Base-by-base conservation (phyloP, 2,113 vertebrate species). In the Numenius arquata region DNA sequence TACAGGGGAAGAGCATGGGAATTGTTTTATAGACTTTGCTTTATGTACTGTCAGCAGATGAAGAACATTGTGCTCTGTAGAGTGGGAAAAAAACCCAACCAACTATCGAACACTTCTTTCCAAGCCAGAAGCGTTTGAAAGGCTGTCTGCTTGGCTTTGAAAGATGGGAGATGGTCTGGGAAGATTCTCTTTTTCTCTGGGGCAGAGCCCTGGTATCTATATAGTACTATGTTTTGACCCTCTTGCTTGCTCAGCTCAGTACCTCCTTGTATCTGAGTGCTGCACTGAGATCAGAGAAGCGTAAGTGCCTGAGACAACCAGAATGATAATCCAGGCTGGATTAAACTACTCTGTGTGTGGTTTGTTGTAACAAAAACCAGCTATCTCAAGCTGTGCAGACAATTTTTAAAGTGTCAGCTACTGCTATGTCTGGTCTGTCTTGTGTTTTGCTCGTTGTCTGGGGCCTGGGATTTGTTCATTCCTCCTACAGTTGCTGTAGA, bases 1-100 rank as follows among this genome's bases (percentile, higher is more conserved):
- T 68, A 8, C 4, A 11, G 23, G 34, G 15, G 12, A 88, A 32
- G 62, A 68, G 12, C 0, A 0, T 41, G 20, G 10, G 14, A 26
- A 65, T 71, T 78, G 20, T 71, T 71, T 75, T 55, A 4, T 4
- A 72, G 66, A 5, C 30, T 82, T 82, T 27, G n/a, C 34, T 86
- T 50, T 34, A 2, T 38, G 26, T 38, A 25, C 34, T 0, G 0
- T 63, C 23, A 76, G 32, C 30, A 83, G 55, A 36, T 66, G 55
- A 41, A 92, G 48, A 34, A 9, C 63, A 9, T 40, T 40, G 30
- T 65, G 21, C 36, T 86, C 20, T 83, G 2, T 83, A 32, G 43
- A 27, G 25, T 12, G 8, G 16, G 7, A 52, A 14, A 34, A 40
- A 48, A 48, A 13, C 6, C 34, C 16, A 59, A 59, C 22, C 34